Evolutionary conservation across 2,797 vertebrate genomes (phyloP).

Genomic region (Discoglossus pictus): DNA sequence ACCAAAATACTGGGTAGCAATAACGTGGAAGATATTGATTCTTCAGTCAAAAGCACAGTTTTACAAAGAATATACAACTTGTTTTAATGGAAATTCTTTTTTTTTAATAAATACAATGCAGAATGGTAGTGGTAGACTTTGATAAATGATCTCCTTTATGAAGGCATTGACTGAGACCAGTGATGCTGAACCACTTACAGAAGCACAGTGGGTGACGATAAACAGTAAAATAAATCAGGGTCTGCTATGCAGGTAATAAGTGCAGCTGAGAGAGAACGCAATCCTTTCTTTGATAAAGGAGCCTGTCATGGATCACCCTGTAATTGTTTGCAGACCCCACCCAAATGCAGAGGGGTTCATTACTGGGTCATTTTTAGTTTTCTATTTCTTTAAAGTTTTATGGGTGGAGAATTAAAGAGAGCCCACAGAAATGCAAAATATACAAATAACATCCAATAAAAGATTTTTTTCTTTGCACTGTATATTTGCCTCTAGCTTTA

Average conservation of each 20-base stretch:
- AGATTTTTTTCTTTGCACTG: no score
- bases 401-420: no score
- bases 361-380: slow-evolving; percentile 18
- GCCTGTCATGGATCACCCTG: slow-evolving; percentile 7
- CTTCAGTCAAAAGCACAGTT: neutral
- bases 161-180: slow-evolving; percentile 8
- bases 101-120: no score
- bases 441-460: no score
- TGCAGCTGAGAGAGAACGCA: slow-evolving; percentile 3
- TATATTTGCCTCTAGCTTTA: no score
- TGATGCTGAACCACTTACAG: slow-evolving; percentile 26
- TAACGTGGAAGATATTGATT: neutral
- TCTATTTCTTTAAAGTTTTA: slow-evolving; percentile 5
- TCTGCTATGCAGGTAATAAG: slow-evolving; percentile 19
- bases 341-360: slow-evolving; percentile 29
- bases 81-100: slow-evolving; percentile 4
- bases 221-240: neutral
- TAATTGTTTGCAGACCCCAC: slow-evolving; percentile 42
- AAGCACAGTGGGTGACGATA: slow-evolving; percentile 21
- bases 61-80: slow-evolving; percentile 1
- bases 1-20: no score
- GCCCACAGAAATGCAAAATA: no score
- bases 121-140: slow-evolving; percentile 18
- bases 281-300: slow-evolving; percentile 1
- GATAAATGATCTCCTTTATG: slow-evolving; percentile 27